phyloP scores from a whole-genome alignment of 2,113 vertebrate species.

The Uropsilus gracilis region DNA sequence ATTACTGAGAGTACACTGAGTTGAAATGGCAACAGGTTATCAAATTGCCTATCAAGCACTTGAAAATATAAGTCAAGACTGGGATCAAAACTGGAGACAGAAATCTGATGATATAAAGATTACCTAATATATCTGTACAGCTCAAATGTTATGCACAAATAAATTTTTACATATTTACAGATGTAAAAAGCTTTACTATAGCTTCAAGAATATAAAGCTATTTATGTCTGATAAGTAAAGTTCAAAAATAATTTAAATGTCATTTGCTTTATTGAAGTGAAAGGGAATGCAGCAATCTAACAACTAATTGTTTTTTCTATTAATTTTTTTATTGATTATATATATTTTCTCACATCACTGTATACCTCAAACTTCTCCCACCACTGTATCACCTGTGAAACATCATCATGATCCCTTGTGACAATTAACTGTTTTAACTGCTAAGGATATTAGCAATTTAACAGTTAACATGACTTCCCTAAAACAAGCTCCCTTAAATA shows the following conservation, averaged over 20 bases:
- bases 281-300: background rate
- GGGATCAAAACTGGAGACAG: background rate
- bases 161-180: conserved; percentile 23
- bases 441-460: background rate
- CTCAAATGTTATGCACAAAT: background rate
- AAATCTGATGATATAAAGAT: conserved; percentile 18
- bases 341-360: no score
- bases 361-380: no score
- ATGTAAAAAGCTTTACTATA: background rate
- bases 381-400: no score
- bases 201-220: conserved; percentile 7
- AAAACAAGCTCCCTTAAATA: background rate
- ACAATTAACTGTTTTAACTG: background rate
- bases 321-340: no score
- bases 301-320: background rate
- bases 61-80: conserved; percentile 34
- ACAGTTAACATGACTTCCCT: background rate
- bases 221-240: background rate
- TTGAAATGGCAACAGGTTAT: background rate
- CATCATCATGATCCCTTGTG: no score
- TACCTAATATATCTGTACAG: background rate
- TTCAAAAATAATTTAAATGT: background rate
- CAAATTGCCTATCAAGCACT: background rate
- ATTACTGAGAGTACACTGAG: background rate
- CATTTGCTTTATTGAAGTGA: background rate